Evolutionary conservation across 2,797 vertebrate species (phyloP), one percentile per base, ranked within the genome.

Genomic region (Intellagama lesueurii): DNA sequence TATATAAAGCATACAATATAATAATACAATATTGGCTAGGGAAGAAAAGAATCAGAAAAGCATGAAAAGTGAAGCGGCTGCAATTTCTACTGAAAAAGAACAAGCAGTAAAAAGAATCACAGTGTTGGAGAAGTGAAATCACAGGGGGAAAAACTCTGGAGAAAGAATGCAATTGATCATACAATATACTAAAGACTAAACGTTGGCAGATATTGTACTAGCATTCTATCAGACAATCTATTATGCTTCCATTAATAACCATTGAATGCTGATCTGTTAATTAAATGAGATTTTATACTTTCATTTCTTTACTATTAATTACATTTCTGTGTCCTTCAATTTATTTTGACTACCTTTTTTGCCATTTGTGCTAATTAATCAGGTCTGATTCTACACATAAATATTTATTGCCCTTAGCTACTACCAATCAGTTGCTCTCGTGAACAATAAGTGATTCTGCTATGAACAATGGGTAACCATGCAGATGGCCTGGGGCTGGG

Each of bases 91-190:
- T 92, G 89, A 64, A 81, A 81, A 26, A 35, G 32, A n/a, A 32
- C 19, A 32, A 24, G 2, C 12, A 56, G 52, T 56, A 19, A 35
- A 19, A 35, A 81, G 76, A 40, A n/a, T 72, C 85, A 75, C 28
- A 92, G 86, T 83, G 2, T 47, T 92, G 90, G 87, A 86, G 26
- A 83, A 30, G 84, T 86, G 81, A 3, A 52, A 76, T 40, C 84
- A 87, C 7, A n/a, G 26, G 26, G 90, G 89, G 87, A 28, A 84
- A 84, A 89, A 81, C 7, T 14, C 28, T 91, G 64, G 56, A 91
- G 72, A 9, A 68, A 56, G 2, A 49, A 16, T 89, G 60, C 85
- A 1, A 81, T 2, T 89, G 2, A 82, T 88, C 78, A 80, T 44
- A 81, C 44, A 80, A 70, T 47, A 52, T 24, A 69, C 9, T 47